A percentile compares a stretch with the other conserved stretches of the same genome.
Conservation (phyloP, 2,888 invertebrate species). For the Polyploca ridens region DNA sequence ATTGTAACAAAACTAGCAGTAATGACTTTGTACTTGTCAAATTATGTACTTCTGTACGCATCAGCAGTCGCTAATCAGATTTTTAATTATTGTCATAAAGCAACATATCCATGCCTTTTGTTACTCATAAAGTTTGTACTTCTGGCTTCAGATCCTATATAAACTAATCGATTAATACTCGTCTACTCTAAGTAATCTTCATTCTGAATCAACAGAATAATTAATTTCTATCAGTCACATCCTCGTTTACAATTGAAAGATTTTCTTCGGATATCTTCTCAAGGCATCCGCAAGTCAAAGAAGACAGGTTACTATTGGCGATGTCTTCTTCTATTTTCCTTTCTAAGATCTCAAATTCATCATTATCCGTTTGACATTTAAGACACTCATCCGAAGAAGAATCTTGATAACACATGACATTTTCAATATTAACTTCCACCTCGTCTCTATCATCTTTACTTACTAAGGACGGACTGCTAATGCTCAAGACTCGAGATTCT, state of each 20-base stretch:
- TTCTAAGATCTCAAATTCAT: slow-evolving; percentile 73
- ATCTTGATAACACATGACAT: slow-evolving; percentile 72
- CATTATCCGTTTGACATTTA: slow-evolving; percentile 60
- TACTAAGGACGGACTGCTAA: slow-evolving; percentile 65
- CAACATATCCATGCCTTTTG: slow-evolving; percentile 18
- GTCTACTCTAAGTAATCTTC: slow-evolving; percentile 29
- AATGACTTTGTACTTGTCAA: slow-evolving; percentile 36
- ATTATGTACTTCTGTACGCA: slow-evolving; percentile 20
- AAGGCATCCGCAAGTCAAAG: slow-evolving; percentile 57
- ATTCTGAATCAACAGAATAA: slow-evolving; percentile 38
- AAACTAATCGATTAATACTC: slow-evolving; percentile 26
- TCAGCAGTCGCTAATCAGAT: slow-evolving; percentile 38
- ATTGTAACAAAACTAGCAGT: slow-evolving; percentile 13
- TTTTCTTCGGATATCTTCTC: slow-evolving; percentile 78
- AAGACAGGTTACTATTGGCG: slow-evolving; percentile 44
- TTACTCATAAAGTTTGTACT: slow-evolving; percentile 30
- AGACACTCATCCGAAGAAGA: slow-evolving; percentile 77
- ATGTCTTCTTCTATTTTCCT: slow-evolving; percentile 69
- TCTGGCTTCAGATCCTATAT: slow-evolving; percentile 14
- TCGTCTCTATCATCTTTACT: slow-evolving; percentile 53
- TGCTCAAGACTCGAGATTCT: slow-evolving; percentile 61
- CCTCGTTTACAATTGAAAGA: slow-evolving; percentile 63
- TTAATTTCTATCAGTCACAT: slow-evolving; percentile 42
- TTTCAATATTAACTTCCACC: slow-evolving; percentile 74
- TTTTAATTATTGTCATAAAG: slow-evolving; percentile 12